These are phyloP conservation scores for Potamilus streckersoni DNA, from an alignment of 1,140 invertebrate genomes.

Conservation along the genomic window DNA sequence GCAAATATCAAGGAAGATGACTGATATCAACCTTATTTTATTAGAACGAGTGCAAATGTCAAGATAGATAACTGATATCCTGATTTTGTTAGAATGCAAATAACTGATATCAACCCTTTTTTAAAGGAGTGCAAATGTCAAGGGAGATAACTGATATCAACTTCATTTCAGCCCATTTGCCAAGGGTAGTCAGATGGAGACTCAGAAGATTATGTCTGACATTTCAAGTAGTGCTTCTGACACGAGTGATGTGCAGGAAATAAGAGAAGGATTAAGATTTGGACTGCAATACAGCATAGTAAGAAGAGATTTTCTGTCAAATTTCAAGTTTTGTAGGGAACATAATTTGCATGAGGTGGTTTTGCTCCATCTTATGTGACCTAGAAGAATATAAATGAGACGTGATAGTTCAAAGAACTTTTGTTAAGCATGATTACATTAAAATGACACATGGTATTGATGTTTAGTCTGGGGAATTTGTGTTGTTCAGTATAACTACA, in stretches of 20 bases:
- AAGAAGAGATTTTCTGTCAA: constrained; percentile 6
- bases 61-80: background rate
- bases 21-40: background rate
- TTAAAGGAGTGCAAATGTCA: background rate
- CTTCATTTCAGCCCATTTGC: constrained; percentile 46
- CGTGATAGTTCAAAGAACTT: no score
- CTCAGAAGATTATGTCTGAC: constrained; percentile 31
- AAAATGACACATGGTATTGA: no score
- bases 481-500: no score
- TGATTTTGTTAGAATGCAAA: background rate
- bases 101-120: background rate
- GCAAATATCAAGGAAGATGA: no score
- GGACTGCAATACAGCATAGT: constrained; percentile 54
- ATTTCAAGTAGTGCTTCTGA: constrained; percentile 32
- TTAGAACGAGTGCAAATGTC: background rate
- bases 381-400: no score
- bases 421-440: no score
- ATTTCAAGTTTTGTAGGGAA: no score
- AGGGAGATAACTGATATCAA: background rate
- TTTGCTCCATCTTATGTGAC: no score
- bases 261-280: constrained; percentile 38
- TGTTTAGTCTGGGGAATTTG: no score
- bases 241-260: constrained; percentile 39
- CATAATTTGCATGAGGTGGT: no score
- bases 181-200: constrained; percentile 46